phyloP scores from a whole-genome alignment of 2,888 invertebrate genomes.

The Lumbricus terrestris region DNA sequence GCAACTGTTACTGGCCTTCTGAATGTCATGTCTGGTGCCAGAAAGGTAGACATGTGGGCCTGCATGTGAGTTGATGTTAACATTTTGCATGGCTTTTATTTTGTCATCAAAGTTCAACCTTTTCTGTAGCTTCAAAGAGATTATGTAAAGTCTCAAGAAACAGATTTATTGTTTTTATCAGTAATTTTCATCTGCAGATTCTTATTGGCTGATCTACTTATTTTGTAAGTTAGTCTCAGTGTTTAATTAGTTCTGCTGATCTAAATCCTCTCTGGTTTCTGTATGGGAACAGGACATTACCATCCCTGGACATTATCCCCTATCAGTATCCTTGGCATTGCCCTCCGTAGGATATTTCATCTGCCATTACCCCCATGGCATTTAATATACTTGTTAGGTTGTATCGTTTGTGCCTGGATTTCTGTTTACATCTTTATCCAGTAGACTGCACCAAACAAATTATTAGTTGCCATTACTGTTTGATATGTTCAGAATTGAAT shows the following conservation, averaged over 20 bases:
- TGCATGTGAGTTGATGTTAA: neutral
- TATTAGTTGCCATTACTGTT: too few species aligned
- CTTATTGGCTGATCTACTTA: neutral
- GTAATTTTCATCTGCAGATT: neutral
- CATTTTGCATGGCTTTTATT: neutral
- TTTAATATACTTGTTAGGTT: too few species aligned
- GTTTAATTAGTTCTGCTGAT: neutral
- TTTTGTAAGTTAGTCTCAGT: neutral
- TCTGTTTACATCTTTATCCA: too few species aligned
- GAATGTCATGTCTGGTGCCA: neutral
- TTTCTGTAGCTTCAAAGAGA: neutral
- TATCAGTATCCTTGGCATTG: too few species aligned
- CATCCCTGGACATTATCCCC: too few species aligned
- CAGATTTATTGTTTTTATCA: neutral
- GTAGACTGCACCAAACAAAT: too few species aligned
- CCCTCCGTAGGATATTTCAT: too few species aligned
- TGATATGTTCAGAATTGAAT: too few species aligned
- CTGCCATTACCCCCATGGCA: too few species aligned
- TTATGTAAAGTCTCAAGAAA: neutral
- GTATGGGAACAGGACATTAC: too few species aligned
- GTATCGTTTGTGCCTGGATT: too few species aligned
- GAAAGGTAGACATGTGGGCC: neutral
- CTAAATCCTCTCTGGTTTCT: neutral
- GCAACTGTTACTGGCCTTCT: neutral
- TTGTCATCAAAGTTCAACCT: neutral